A percentile compares a stretch with the other conserved stretches of the same genome.
Conservation (phyloP, 2,888 invertebrate species). For the Anarsia innoxiella region DNA sequence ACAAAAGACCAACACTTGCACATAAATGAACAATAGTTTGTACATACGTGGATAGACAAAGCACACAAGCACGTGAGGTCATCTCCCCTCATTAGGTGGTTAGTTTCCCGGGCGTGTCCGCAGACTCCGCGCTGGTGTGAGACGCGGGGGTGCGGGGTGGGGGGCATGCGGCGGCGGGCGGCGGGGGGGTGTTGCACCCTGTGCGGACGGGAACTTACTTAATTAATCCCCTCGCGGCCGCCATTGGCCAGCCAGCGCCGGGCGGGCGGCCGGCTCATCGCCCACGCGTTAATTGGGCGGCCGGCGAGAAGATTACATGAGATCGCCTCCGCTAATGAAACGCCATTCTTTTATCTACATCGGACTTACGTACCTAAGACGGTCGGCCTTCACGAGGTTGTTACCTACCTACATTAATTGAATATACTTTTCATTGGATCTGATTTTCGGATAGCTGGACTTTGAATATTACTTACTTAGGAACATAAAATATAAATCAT, state of each 20-base stretch:
- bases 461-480: too few species aligned
- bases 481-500: too few species aligned
- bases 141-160: constrained; percentile 38
- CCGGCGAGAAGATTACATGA: constrained; percentile 54
- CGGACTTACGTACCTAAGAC: too few species aligned
- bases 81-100: constrained; percentile 76
- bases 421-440: too few species aligned
- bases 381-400: too few species aligned
- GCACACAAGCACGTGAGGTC: constrained; percentile 72
- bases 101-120: constrained; percentile 76
- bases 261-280: constrained; percentile 63
- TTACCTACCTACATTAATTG: too few species aligned
- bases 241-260: constrained; percentile 65
- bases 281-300: constrained; percentile 74
- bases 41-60: constrained; percentile 60
- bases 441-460: too few species aligned
- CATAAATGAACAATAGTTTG: constrained; percentile 59
- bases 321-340: constrained; percentile 58
- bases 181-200: constrained; percentile 30
- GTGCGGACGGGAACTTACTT: constrained; percentile 68
- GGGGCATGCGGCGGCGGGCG: constrained; percentile 31
- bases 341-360: constrained; percentile 37
- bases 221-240: constrained; percentile 72
- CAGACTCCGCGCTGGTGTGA: constrained; percentile 59
- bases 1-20: constrained; percentile 58